phyloP scores from a whole-genome alignment of 2,888 invertebrate species.

The Hedychridium roseum region DNA sequence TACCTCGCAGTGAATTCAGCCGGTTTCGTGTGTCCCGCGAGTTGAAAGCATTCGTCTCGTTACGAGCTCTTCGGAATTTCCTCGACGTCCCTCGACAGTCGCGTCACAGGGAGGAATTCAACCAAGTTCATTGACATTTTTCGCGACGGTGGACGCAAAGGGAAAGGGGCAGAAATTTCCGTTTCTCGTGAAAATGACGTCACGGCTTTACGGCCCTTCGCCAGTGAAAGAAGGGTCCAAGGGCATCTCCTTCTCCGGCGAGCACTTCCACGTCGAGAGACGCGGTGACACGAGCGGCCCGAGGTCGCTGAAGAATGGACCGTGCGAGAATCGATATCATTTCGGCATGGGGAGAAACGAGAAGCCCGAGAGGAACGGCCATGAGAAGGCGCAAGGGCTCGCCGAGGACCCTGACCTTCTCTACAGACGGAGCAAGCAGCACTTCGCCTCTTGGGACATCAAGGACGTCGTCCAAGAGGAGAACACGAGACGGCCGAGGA shows the following conservation, averaged over 20 bases:
- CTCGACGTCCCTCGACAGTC: no score
- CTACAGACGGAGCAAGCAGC: slow-evolving; percentile 41
- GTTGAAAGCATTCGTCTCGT: no score
- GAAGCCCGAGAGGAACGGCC: slow-evolving; percentile 28
- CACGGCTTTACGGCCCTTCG: slow-evolving; percentile 47
- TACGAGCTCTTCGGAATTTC: no score
- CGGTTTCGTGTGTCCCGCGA: no score
- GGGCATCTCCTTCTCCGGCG: slow-evolving; percentile 29
- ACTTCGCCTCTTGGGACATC: slow-evolving; percentile 47
- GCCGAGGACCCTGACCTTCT: slow-evolving; percentile 32
- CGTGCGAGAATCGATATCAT: slow-evolving; percentile 29
- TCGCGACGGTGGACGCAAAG: no score
- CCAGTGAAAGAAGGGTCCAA: slow-evolving; percentile 38
- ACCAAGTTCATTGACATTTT: no score
- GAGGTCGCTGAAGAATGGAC: slow-evolving; percentile 20
- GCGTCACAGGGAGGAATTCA: no score
- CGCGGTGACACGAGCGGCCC: slow-evolving; percentile 7
- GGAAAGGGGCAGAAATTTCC: no score
- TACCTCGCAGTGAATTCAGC: no score
- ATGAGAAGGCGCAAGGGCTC: slow-evolving; percentile 8
- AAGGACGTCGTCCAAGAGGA: slow-evolving; percentile 38
- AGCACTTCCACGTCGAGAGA: slow-evolving; percentile 20
- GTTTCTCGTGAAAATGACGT: slow-evolving; percentile 48
- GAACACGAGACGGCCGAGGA: slow-evolving; percentile 1
- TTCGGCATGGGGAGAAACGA: slow-evolving; percentile 32